phyloP scores from a whole-genome alignment of 2,797 vertebrate genomes.

The Characodon lateralis region DNA sequence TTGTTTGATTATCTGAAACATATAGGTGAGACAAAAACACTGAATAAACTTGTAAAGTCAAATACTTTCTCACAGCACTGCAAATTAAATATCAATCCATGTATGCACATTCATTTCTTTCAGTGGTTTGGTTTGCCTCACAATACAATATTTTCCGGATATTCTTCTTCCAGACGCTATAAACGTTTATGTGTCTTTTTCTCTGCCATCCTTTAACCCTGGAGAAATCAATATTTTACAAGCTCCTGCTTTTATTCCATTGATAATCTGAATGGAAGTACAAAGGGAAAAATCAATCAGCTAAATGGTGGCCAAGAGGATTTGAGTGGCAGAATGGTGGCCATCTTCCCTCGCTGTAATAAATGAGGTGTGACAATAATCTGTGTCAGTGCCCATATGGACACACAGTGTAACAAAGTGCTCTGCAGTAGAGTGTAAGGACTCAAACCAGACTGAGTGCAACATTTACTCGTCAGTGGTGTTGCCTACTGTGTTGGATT shows the following conservation, averaged over 20 bases:
- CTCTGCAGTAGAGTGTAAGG: conserved; percentile 31
- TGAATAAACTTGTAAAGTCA: conserved; percentile 9
- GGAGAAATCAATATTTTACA: conserved; percentile 69
- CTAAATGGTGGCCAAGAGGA: conserved; percentile 79
- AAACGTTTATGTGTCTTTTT: conserved; percentile 58
- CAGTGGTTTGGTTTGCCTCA: conserved; percentile 46
- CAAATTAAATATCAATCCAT: conserved; percentile 25
- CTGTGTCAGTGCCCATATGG: conserved; percentile 71
- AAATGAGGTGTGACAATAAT: conserved; percentile 79
- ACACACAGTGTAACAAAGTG: conserved; percentile 61
- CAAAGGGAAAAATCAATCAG: conserved; percentile 70
- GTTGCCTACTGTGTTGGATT: conserved; percentile 45
- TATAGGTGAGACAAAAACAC: neutral
- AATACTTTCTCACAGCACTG: conserved; percentile 33
- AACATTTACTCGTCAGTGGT: conserved; percentile 45
- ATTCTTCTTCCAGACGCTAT: conserved; percentile 61
- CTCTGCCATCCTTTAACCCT: conserved; percentile 41
- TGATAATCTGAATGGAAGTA: conserved; percentile 65
- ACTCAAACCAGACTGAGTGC: conserved; percentile 59
- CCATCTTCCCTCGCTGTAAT: conserved; percentile 59
- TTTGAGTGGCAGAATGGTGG: conserved; percentile 63
- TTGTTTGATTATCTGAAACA: neutral
- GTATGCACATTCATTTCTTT: conserved; percentile 33
- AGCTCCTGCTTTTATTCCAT: conserved; percentile 66
- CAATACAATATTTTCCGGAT: conserved; percentile 43